Evolutionary conservation across 2,113 vertebrate species (phyloP).

Genomic region (Podiceps cristatus): DNA sequence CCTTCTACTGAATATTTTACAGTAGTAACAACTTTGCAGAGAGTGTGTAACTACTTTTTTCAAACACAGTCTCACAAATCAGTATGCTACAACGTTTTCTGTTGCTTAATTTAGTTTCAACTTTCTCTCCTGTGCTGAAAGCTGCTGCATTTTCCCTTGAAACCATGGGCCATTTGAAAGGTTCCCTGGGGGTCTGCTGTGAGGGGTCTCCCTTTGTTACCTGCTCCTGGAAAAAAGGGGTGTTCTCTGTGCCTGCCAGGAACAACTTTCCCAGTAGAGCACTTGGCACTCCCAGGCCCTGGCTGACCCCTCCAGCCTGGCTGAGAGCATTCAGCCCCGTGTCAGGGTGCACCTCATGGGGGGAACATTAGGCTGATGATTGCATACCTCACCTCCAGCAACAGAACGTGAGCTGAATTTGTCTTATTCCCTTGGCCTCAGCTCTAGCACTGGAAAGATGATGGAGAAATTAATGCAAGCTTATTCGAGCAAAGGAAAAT

Average conservation of each 20-base stretch:
- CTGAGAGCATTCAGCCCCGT: neutral
- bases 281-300: constrained; percentile 30
- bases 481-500: neutral
- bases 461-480: neutral
- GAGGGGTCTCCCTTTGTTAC: constrained; percentile 48
- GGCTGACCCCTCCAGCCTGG: neutral
- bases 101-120: neutral
- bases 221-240: constrained; percentile 24
- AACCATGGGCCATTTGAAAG: neutral
- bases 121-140: neutral
- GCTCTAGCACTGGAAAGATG: neutral
- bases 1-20: neutral
- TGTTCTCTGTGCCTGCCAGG: constrained; percentile 45
- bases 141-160: neutral
- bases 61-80: neutral
- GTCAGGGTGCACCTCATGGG: neutral
- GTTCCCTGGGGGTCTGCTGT: neutral
- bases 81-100: neutral
- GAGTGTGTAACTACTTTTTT: neutral
- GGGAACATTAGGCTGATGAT: neutral
- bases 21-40: neutral
- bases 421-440: neutral
- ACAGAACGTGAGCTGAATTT: neutral
- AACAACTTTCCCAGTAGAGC: constrained; percentile 17
- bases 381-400: neutral